Conservation (phyloP, 2,888 invertebrate species). For the Drosophila conformis region DNA sequence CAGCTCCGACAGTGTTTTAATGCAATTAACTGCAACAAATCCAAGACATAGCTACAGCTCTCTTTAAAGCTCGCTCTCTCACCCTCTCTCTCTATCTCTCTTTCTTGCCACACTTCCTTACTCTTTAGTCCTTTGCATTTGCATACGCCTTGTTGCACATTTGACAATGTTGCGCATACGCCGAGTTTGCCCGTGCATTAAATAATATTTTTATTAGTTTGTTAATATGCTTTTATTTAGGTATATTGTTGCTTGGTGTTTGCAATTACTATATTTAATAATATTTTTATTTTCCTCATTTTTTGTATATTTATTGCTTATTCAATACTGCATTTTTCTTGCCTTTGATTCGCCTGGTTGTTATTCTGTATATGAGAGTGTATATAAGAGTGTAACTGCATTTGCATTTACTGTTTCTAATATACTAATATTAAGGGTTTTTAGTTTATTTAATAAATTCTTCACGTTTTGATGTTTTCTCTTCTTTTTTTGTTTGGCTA, state of each 20-base stretch:
- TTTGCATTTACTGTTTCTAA: slow-evolving; percentile 50
- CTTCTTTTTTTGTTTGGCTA: slow-evolving; percentile 9
- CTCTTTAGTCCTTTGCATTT: background rate
- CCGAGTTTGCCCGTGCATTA: slow-evolving; percentile 14
- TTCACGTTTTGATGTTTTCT: slow-evolving; percentile 30
- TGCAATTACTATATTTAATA: slow-evolving; percentile 64
- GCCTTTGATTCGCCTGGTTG: slow-evolving; percentile 26
- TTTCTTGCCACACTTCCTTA: slow-evolving; percentile 26
- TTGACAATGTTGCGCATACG: slow-evolving; percentile 45
- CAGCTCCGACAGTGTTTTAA: slow-evolving; percentile 35
- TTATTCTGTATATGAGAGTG: slow-evolving; percentile 38
- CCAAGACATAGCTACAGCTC: slow-evolving; percentile 29
- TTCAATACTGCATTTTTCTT: slow-evolving; percentile 29
- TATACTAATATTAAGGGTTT: slow-evolving; percentile 63
- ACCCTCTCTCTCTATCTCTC: background rate
- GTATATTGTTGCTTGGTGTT: slow-evolving; percentile 62
- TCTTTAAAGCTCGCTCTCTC: slow-evolving; percentile 46
- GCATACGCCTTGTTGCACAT: slow-evolving; percentile 70
- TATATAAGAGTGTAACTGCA: slow-evolving; percentile 46
- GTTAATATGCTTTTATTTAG: slow-evolving; percentile 67
- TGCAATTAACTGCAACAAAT: slow-evolving; percentile 58
- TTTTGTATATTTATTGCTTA: slow-evolving; percentile 64
- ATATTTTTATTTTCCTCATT: slow-evolving; percentile 37
- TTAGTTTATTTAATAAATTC: slow-evolving; percentile 57
- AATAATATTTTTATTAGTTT: background rate